These are phyloP conservation scores for Anomalospiza imberbis DNA, from an alignment of 2,797 vertebrate species.

Conservation along the genomic window DNA sequence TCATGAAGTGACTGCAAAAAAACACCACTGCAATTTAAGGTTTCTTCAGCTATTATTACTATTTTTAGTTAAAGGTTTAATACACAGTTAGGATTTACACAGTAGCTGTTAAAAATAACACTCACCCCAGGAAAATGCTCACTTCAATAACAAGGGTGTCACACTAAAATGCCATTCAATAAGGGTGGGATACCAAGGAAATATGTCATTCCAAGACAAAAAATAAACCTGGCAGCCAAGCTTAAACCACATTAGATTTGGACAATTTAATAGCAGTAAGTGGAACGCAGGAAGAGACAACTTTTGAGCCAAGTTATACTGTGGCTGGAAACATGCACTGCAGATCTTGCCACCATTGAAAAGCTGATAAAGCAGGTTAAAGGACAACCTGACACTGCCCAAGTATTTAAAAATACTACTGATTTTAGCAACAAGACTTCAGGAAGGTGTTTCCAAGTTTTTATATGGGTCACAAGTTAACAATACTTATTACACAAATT, in stretches of 20 bases:
- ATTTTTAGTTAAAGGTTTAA: background rate
- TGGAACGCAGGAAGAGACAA: background rate
- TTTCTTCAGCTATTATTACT: background rate
- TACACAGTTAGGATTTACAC: background rate
- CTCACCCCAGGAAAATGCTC: background rate
- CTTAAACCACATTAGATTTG: background rate
- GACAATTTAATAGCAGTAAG: slow-evolving; percentile 1
- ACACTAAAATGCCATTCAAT: background rate
- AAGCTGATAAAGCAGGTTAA: slow-evolving; percentile 7
- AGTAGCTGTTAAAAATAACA: slow-evolving; percentile 17
- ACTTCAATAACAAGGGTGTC: background rate
- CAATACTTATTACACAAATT: background rate
- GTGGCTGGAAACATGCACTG: background rate
- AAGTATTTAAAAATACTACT: background rate
- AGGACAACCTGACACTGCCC: background rate
- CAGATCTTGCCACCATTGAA: background rate
- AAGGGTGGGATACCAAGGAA: background rate
- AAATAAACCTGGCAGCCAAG: slow-evolving; percentile 7
- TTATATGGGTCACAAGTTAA: background rate
- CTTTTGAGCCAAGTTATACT: background rate
- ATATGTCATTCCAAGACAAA: background rate
- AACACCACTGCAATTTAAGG: background rate
- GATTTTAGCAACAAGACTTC: background rate
- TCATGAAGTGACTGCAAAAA: background rate
- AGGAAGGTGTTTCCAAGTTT: background rate